A percentile compares a stretch with the other conserved stretches of the same genome.
Evolutionary conservation across 2,113 vertebrate species (phyloP).

Genomic region (Coracopsis vasa): DNA sequence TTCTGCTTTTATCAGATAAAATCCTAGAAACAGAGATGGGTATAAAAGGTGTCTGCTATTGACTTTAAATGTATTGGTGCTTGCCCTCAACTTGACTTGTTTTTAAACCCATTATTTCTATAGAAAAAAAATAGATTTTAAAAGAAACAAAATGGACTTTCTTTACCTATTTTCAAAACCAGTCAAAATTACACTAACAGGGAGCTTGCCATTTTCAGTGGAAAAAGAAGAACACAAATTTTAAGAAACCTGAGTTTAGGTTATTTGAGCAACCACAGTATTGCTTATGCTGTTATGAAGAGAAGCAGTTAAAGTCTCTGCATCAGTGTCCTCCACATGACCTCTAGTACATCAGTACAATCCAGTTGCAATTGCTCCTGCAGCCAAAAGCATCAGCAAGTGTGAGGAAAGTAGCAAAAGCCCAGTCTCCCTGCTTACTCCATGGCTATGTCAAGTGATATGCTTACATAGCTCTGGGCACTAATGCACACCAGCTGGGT

Average conservation of each 20-base stretch:
- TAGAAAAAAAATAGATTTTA: neutral
- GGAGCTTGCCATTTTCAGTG: neutral
- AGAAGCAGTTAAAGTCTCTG: neutral
- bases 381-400: neutral
- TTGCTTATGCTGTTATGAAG: neutral
- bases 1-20: neutral
- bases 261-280: neutral
- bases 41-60: neutral
- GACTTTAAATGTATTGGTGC: neutral
- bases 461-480: neutral
- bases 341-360: neutral
- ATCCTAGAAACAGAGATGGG: neutral
- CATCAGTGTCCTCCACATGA: neutral
- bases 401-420: neutral
- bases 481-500: neutral
- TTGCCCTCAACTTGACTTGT: neutral
- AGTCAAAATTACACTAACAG: neutral
- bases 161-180: neutral
- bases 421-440: neutral
- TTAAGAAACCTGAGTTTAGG: neutral
- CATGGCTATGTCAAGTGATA: neutral
- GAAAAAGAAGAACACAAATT: neutral
- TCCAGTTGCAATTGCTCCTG: neutral
- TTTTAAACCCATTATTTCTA: neutral
- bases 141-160: neutral